phyloP scores from a whole-genome alignment of 2,888 invertebrate genomes.

The Oscheius onirici region DNA sequence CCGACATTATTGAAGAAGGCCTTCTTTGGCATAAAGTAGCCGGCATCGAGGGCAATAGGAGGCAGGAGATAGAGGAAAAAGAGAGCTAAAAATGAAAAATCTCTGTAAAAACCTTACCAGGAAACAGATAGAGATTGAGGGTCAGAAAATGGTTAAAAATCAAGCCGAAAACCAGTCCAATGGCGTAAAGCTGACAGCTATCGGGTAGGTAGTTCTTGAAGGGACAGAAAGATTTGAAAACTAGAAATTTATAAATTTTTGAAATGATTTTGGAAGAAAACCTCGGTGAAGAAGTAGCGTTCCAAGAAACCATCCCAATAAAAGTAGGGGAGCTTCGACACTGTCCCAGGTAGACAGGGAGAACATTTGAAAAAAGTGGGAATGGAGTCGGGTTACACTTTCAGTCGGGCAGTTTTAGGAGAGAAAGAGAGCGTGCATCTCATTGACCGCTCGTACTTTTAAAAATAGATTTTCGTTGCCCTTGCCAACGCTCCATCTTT shows the following conservation, averaged over 20 bases:
- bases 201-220: conserved; percentile 47
- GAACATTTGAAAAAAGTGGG: too few species aligned
- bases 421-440: too few species aligned
- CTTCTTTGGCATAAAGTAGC: conserved; percentile 97
- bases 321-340: too few species aligned
- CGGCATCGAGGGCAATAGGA: conserved; percentile 96
- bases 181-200: conserved; percentile 49
- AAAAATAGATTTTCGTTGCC: too few species aligned
- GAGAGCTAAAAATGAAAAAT: conserved; percentile 78
- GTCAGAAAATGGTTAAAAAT: conserved; percentile 41
- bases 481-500: too few species aligned
- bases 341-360: too few species aligned
- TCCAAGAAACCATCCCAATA: too few species aligned
- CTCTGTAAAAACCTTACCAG: conserved; percentile 33
- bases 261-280: too few species aligned
- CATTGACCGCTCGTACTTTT: too few species aligned
- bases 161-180: conserved; percentile 48
- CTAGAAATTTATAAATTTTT: neutral
- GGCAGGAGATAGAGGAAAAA: conserved; percentile 98
- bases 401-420: too few species aligned
- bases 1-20: conserved; percentile 94
- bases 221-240: conserved; percentile 7
- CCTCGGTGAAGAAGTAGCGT: too few species aligned
- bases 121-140: conserved; percentile 51
- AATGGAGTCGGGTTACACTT: too few species aligned